Evolutionary conservation across 2,888 invertebrate genomes (phyloP).

Genomic region (Biston stratarius): DNA sequence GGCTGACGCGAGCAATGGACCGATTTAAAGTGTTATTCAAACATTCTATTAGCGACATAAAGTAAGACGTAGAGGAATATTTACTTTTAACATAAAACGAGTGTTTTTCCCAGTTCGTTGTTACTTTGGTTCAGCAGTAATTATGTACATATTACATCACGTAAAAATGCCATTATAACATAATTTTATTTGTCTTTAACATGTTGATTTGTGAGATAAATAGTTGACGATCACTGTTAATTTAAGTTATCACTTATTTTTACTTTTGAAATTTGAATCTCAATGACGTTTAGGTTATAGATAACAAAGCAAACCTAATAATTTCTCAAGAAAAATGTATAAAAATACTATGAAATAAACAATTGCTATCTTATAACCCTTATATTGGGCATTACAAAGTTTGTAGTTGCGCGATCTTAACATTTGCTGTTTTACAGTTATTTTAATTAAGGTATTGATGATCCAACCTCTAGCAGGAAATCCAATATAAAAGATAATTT

Average conservation of each 20-base stretch:
- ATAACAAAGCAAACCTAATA: too few species aligned
- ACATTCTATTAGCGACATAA: conserved; percentile 23
- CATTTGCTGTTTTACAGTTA: neutral
- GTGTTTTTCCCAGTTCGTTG: neutral
- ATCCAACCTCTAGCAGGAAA: neutral
- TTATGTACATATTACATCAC: neutral
- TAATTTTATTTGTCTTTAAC: neutral
- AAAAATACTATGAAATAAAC: neutral
- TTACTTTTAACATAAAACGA: neutral
- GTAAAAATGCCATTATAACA: neutral
- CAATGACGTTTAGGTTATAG: too few species aligned
- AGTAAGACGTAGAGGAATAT: conserved; percentile 1
- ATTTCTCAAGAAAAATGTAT: neutral
- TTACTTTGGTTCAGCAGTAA: neutral
- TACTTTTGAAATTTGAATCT: too few species aligned
- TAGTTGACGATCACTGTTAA: neutral
- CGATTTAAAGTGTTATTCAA: conserved; percentile 19
- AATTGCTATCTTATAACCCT: conserved; percentile 13
- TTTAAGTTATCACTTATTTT: neutral
- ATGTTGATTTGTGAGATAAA: neutral
- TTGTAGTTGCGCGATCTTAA: neutral
- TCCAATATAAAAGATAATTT: neutral
- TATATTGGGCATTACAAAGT: neutral
- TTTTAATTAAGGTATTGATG: conserved; percentile 1
- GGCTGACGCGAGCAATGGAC: conserved; percentile 7